Evolutionary conservation across 2,797 vertebrate genomes (phyloP), one percentile per base, ranked within the genome.

Genomic region (Trichosurus vulpecula): DNA sequence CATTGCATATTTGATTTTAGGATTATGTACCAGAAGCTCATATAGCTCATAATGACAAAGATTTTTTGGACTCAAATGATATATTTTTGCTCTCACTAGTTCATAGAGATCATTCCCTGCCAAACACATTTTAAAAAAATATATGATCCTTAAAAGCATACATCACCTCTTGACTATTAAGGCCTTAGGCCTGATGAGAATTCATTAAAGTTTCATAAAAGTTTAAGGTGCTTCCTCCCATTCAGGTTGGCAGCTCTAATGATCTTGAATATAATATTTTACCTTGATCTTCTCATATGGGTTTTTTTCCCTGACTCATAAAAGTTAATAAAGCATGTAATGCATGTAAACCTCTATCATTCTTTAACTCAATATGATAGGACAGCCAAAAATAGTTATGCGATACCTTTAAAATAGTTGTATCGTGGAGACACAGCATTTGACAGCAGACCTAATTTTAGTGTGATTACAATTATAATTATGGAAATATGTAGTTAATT

Each of bases 241-340:
- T 96, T 95, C 30, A 35, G 31, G 90, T 91, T 96, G 97, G 93
- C 74, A 93, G 96, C 93, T 61, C 10, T 97, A 97, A 97, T 96
- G 90, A 94, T 93, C 92, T 96, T 93, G 53, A 94, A 93, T 95
- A 92, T 95, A 52, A 87, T 94, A 96, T 93, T 95, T 91, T 52
- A n/a, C 35, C 29, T 93, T 95, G 52, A 90, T 93, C 95, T 89
- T 92, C 90, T 97, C 92, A 95, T 92, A 96, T 89, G 96, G 2
- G 19, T 27, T 87, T 87, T 74, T 87, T 51, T 35, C 91, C 91
- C 56, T 96, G 91, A 94, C 90, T 93, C 53, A 95, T 97, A 96
- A 97, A 97, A 93, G 5, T 91, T 97, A 97, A 94, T 41, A 97
- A 96, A 93, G 54, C 89, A 56, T 93, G 66, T 52, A 56, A 1